These are phyloP conservation scores for Mesochorus sp. DNA, from an alignment of 2,888 invertebrate species.

Conservation along the genomic window DNA sequence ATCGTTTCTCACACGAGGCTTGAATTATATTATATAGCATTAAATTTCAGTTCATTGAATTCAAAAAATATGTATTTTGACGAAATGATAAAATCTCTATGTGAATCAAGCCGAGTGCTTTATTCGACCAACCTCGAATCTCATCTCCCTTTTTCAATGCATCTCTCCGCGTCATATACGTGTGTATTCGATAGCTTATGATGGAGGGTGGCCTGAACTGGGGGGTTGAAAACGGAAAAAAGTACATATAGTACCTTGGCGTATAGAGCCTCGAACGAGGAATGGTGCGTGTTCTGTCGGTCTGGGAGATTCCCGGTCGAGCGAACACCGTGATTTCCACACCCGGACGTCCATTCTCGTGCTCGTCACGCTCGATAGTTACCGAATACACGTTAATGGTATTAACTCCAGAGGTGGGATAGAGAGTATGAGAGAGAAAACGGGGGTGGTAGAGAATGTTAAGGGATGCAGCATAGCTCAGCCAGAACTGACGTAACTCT, in stretches of 20 bases:
- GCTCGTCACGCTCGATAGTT: slow-evolving; percentile 63
- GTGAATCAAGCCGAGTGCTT: background rate
- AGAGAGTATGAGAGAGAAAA: slow-evolving; percentile 26
- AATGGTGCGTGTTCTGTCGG: slow-evolving; percentile 19
- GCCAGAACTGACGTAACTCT: too few species aligned
- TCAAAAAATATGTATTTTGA: background rate
- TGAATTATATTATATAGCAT: background rate
- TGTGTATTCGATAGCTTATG: background rate
- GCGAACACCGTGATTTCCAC: slow-evolving; percentile 58
- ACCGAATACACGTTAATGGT: slow-evolving; percentile 67
- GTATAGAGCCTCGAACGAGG: background rate
- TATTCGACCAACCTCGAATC: background rate
- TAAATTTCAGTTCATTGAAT: background rate
- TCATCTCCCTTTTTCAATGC: slow-evolving; percentile 22
- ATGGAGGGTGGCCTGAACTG: slow-evolving; percentile 11
- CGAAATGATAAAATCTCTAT: background rate
- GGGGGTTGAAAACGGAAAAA: slow-evolving; percentile 48
- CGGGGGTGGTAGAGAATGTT: slow-evolving; percentile 39
- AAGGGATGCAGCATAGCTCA: slow-evolving; percentile 37
- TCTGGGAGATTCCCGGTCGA: slow-evolving; percentile 56
- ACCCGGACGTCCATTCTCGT: slow-evolving; percentile 59
- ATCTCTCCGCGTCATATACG: background rate
- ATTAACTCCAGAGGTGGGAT: slow-evolving; percentile 60
- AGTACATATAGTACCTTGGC: slow-evolving; percentile 1
- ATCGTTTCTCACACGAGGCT: background rate